Conservation (phyloP, 2,797 vertebrate genomes). For the Peromyscus aztecus region DNA sequence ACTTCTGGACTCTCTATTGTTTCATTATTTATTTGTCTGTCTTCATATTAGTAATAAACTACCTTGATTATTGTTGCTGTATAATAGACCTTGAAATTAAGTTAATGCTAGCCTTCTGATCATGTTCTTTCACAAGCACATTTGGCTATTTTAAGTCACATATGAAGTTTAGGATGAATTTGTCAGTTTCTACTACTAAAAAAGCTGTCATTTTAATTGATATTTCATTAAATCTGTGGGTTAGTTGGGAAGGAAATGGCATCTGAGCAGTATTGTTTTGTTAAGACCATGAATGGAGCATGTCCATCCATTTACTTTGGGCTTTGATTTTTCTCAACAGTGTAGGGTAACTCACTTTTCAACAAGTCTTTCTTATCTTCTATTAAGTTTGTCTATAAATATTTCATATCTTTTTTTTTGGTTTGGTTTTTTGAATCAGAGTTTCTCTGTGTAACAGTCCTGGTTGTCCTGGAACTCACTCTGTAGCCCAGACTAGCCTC, state of each 20-base stretch:
- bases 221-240: background rate
- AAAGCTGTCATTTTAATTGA: background rate
- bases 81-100: conserved; percentile 5
- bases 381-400: background rate
- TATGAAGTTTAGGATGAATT: conserved; percentile 40
- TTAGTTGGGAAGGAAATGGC: background rate
- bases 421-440: background rate
- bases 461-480: background rate
- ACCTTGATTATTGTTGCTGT: background rate
- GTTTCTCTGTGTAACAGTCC: background rate
- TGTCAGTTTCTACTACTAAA: background rate
- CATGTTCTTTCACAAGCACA: background rate
- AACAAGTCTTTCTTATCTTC: background rate
- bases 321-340: background rate
- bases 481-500: background rate
- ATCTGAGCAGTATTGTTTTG: background rate
- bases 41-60: background rate
- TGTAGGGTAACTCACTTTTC: background rate
- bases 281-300: background rate
- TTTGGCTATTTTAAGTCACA: background rate
- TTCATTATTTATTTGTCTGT: background rate
- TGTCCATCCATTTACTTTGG: background rate
- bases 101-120: background rate
- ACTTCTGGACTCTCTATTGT: background rate
- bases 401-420: background rate